Conservation (phyloP, 1,140 invertebrate genomes). For the Drosophila lacertosa region DNA sequence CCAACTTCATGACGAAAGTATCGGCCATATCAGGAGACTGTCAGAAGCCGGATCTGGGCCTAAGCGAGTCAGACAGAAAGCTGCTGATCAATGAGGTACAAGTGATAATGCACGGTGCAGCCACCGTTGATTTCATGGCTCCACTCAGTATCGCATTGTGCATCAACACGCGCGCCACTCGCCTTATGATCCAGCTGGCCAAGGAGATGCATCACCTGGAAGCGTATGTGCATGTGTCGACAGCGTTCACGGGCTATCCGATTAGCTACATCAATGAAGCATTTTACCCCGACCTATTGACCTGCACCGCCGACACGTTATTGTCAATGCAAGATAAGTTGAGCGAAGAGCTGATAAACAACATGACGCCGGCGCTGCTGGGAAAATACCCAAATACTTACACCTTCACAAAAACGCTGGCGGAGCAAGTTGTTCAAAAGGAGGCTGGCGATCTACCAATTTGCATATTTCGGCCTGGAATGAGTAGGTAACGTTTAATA, state of each 20-base stretch:
- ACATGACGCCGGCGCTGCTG: constrained; percentile 88
- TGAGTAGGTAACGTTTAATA: constrained; percentile 85
- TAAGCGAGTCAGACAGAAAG: constrained; percentile 86
- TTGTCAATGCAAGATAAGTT: constrained; percentile 84
- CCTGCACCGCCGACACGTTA: constrained; percentile 88
- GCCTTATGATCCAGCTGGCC: constrained; percentile 85
- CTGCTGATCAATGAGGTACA: constrained; percentile 84
- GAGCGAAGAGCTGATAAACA: constrained; percentile 86
- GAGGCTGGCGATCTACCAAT: constrained; percentile 88
- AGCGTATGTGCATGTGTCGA: constrained; percentile 88
- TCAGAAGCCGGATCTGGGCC: constrained; percentile 87
- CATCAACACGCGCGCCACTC: constrained; percentile 87
- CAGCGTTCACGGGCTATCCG: constrained; percentile 89
- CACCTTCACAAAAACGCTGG: constrained; percentile 91
- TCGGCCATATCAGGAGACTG: constrained; percentile 86
- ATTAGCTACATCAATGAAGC: constrained; percentile 86
- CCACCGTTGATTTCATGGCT: constrained; percentile 93
- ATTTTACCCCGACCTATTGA: constrained; percentile 88
- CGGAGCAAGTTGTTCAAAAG: constrained; percentile 88
- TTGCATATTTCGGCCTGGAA: constrained; percentile 89
- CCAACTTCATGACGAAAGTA: constrained; percentile 24
- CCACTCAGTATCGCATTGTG: constrained; percentile 87
- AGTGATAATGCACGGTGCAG: constrained; percentile 93
- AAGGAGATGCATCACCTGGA: constrained; percentile 88
- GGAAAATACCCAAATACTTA: constrained; percentile 92